Conservation (phyloP, 2,888 invertebrate species). For the Imbricaverruca yamaguchii region DNA sequence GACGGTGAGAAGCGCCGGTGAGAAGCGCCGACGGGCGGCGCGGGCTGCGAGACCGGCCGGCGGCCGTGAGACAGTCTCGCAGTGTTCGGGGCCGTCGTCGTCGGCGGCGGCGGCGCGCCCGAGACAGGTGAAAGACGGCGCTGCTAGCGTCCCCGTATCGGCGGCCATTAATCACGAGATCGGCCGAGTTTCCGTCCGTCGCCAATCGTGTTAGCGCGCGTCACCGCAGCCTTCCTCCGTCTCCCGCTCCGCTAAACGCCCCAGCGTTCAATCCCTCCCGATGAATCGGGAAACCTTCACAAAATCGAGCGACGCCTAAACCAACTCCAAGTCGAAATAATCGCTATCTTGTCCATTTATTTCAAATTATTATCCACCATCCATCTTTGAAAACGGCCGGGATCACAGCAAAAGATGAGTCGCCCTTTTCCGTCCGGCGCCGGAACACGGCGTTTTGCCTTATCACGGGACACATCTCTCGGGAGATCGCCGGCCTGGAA, state of each 20-base stretch:
- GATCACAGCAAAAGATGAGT: conserved; percentile 2
- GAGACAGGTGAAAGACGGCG: neutral
- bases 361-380: conserved; percentile 9
- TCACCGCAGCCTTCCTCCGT: neutral
- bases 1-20: neutral
- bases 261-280: conserved; percentile 8
- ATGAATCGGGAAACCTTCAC: conserved; percentile 19
- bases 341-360: conserved; percentile 19
- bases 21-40: neutral
- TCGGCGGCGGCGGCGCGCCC: too few relatives aligned
- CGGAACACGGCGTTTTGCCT: conserved; percentile 12
- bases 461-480: conserved; percentile 18
- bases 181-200: neutral
- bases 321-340: conserved; percentile 19
- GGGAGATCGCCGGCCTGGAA: neutral
- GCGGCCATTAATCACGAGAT: neutral
- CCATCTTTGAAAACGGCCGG: neutral
- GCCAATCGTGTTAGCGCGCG: neutral
- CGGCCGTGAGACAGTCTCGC: neutral
- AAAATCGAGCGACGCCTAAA: conserved; percentile 7
- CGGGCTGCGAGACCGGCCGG: neutral
- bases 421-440: neutral
- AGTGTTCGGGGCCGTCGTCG: too few relatives aligned
- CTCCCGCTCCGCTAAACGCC: neutral
- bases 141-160: neutral